Conservation (phyloP, 2,113 vertebrate species). For the Limnothrissa miodon region DNA sequence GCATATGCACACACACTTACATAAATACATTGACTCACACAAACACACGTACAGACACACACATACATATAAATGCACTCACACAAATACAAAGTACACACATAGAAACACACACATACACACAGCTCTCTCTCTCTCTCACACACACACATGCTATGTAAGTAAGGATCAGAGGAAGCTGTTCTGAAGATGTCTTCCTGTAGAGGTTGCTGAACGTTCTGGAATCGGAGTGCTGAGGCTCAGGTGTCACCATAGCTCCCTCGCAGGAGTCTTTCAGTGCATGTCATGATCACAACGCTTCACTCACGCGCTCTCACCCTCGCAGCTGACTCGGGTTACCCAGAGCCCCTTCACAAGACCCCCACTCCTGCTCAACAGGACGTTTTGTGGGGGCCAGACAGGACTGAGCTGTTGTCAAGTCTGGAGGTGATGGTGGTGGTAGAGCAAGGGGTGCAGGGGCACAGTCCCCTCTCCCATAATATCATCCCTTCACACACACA, state of each 20-base stretch:
- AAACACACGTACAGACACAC: too few relatives aligned
- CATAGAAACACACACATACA: not conserved
- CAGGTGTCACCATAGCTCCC: conserved; percentile 18
- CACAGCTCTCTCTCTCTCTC: not conserved
- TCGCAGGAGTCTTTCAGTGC: conserved; percentile 38
- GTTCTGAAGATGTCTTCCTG: too few relatives aligned
- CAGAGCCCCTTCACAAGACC: not conserved
- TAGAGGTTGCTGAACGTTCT: not conserved
- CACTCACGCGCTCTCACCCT: conserved; percentile 43
- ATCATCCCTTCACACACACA: not conserved
- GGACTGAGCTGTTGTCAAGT: conserved; percentile 2
- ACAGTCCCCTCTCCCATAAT: not conserved
- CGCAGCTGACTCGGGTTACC: conserved; percentile 31
- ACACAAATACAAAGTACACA: not conserved
- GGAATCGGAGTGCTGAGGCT: not conserved
- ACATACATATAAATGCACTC: too few relatives aligned
- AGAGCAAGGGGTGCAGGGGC: not conserved
- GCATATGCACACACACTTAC: not conserved
- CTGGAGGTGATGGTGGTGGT: not conserved
- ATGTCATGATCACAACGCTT: conserved; percentile 54
- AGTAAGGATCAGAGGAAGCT: not conserved
- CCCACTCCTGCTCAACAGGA: not conserved
- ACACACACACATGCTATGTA: not conserved
- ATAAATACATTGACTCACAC: too few relatives aligned
- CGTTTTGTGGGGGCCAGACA: not conserved